Conservation (phyloP, 2,113 vertebrate genomes). For the Philantomba maxwellii region DNA sequence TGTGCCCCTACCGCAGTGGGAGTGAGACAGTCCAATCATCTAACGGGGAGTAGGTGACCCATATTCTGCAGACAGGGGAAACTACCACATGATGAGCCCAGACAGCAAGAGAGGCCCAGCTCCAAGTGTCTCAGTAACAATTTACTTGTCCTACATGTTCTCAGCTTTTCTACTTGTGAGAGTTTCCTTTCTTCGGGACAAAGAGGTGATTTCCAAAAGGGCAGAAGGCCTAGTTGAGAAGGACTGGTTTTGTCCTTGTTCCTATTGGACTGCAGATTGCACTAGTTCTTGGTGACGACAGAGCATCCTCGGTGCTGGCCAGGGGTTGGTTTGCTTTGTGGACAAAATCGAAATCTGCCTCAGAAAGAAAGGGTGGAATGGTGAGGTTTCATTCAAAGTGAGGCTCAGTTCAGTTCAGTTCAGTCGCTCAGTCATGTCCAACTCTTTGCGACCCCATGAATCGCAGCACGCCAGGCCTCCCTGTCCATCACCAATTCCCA, state of each 20-base stretch:
- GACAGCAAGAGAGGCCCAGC: not conserved
- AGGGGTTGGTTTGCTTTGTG: not conserved
- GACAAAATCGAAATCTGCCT: not conserved
- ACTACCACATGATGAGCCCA: too few relatives aligned
- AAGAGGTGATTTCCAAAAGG: not conserved
- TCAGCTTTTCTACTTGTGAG: not conserved
- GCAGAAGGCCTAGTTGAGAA: not conserved
- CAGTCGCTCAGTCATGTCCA: too few relatives aligned
- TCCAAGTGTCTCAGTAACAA: not conserved
- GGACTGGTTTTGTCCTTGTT: not conserved
- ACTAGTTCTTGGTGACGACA: not conserved
- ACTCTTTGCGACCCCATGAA: too few relatives aligned
- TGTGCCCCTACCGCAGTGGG: not conserved
- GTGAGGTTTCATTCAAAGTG: not conserved
- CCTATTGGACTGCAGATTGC: not conserved
- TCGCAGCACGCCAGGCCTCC: too few relatives aligned
- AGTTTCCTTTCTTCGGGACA: not conserved
- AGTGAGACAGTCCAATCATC: not conserved
- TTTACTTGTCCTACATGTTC: not conserved
- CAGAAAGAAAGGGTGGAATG: not conserved
- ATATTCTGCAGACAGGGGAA: fast-evolving
- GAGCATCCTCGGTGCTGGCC: too few relatives aligned
- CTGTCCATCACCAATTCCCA: too few relatives aligned
- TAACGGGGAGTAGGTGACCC: not conserved
- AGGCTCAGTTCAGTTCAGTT: not conserved